Evolutionary conservation across 37 sponge, comb jelly and placozoan species (phyloP).

Genomic region (Halichondria panicea): DNA sequence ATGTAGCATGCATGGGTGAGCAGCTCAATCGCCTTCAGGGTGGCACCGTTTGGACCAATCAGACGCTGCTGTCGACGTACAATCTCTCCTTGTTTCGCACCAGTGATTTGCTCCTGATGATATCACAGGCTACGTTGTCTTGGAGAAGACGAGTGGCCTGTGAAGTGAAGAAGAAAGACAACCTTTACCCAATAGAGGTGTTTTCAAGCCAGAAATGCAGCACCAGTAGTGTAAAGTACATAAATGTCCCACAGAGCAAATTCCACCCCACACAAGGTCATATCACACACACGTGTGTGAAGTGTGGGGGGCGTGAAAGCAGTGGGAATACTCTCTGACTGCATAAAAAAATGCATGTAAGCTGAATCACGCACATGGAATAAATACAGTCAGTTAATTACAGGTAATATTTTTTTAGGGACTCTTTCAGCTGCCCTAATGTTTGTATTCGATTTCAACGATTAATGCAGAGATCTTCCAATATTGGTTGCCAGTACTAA

Average conservation of each 20-base stretch:
- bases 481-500: too few species aligned
- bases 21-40: slow-evolving; percentile 94
- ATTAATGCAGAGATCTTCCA: too few species aligned
- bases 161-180: neutral
- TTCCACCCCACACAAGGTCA: neutral
- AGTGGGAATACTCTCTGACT: slow-evolving; percentile 7
- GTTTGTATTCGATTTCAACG: too few species aligned
- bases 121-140: slow-evolving; percentile 87
- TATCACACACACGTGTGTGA: neutral
- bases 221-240: neutral
- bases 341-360: neutral
- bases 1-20: slow-evolving; percentile 96
- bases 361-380: too few species aligned
- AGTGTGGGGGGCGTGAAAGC: neutral
- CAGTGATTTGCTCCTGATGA: slow-evolving; percentile 93
- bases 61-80: slow-evolving; percentile 90
- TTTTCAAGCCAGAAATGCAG: neutral
- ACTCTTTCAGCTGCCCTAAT: too few species aligned
- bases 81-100: slow-evolving; percentile 96
- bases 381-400: too few species aligned
- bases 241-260: slow-evolving; percentile 27
- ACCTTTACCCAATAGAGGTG: neutral
- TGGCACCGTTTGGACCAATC: slow-evolving; percentile 95
- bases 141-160: slow-evolving; percentile 83
- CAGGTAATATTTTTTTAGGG: too few species aligned